phyloP scores from a whole-genome alignment of 2,113 vertebrate species.

The Mesoclemmys tuberculata region DNA sequence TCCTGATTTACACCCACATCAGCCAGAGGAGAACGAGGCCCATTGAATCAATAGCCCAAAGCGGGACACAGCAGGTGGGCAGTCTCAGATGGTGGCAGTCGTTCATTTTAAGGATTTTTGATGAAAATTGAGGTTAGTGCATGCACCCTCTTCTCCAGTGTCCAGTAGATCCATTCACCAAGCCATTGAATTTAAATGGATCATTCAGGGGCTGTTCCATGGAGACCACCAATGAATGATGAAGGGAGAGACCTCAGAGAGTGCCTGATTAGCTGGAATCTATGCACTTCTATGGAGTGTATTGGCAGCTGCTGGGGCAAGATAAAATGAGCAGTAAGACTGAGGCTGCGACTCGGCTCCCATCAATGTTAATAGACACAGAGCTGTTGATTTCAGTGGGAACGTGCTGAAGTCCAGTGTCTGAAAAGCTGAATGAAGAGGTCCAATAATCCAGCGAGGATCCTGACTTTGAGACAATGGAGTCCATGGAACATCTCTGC shows the following conservation, averaged over 20 bases:
- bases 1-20: background rate
- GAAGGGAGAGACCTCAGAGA: background rate
- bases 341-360: background rate
- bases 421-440: background rate
- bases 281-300: background rate
- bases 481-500: fast-evolving
- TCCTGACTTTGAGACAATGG: background rate
- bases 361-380: background rate
- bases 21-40: background rate
- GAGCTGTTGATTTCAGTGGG: too few species aligned
- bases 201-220: background rate
- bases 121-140: background rate
- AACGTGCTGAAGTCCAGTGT: background rate
- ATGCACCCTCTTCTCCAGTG: background rate
- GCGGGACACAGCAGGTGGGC: background rate
- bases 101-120: background rate
- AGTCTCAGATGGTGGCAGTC: background rate
- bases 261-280: background rate
- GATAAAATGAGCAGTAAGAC: too few species aligned
- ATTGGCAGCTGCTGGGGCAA: background rate
- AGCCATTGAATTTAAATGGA: background rate
- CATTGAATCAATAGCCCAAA: background rate
- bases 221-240: background rate
- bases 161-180: background rate
- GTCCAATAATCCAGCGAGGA: fast-evolving